Evolutionary conservation across 2,888 invertebrate species (phyloP).

Genomic region (Trisateles emortualis): DNA sequence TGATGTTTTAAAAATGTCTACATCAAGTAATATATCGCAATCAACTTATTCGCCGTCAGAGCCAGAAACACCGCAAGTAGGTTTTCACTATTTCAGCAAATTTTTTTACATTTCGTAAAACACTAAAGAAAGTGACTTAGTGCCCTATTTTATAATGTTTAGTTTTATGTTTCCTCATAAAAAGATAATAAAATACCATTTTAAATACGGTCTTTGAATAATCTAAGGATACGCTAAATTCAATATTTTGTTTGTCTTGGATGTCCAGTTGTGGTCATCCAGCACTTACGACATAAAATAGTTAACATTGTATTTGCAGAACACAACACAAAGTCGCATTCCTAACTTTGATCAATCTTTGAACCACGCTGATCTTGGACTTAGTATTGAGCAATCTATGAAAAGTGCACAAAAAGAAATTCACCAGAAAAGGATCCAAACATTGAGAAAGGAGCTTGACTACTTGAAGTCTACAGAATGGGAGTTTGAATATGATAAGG

Average conservation of each 20-base stretch:
- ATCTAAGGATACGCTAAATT: no score
- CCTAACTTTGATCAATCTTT: constrained; percentile 80
- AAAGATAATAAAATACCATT: no score
- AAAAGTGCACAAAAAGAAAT: constrained; percentile 88
- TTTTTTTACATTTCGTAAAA: not conserved
- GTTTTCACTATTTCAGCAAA: not conserved
- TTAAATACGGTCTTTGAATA: no score
- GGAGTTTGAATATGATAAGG: constrained; percentile 92
- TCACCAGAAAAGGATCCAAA: constrained; percentile 90
- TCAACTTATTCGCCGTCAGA: constrained; percentile 80
- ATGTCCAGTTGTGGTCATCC: no score
- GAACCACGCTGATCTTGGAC: constrained; percentile 83
- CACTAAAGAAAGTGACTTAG: no score
- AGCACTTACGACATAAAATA: no score
- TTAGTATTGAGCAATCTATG: constrained; percentile 84
- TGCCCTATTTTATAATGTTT: no score
- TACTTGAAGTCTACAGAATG: constrained; percentile 93
- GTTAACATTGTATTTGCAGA: constrained; percentile 56
- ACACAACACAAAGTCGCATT: constrained; percentile 63
- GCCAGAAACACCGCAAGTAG: constrained; percentile 79
- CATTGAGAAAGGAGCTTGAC: constrained; percentile 91
- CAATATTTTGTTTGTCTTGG: no score
- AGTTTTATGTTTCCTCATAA: no score
- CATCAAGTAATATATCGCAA: constrained; percentile 80
- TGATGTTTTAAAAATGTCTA: constrained; percentile 68